Conservation (phyloP, 2,888 invertebrate species). For the Anoplius nigerrimus region DNA sequence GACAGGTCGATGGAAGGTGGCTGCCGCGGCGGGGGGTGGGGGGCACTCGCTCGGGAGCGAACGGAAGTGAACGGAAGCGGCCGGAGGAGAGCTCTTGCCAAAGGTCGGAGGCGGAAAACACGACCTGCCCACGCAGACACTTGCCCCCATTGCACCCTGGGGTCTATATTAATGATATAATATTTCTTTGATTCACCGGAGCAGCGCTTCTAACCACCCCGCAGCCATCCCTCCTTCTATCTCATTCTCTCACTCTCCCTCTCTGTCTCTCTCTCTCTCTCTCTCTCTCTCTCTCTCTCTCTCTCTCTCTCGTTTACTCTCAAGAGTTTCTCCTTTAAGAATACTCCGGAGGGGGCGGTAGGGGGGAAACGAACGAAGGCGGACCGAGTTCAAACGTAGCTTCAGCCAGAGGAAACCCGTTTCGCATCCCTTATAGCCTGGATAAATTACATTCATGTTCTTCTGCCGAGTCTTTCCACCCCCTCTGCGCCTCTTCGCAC, state of each 20-base stretch:
- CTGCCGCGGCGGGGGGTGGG: too few relatives aligned
- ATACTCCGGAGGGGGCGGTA: slow-evolving; percentile 23
- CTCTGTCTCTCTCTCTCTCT: slow-evolving; percentile 10
- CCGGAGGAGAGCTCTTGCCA: slow-evolving; percentile 28
- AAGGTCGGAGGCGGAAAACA: slow-evolving; percentile 21
- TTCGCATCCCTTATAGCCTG: slow-evolving; percentile 64
- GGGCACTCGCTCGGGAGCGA: too few relatives aligned
- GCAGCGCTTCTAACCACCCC: slow-evolving; percentile 63
- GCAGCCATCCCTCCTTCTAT: slow-evolving; percentile 19
- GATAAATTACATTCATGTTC: slow-evolving; percentile 71
- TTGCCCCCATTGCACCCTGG: slow-evolving; percentile 61
- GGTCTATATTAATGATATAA: slow-evolving; percentile 70
- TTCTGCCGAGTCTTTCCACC: slow-evolving; percentile 24
- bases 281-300: slow-evolving; percentile 19
- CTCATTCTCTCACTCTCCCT: slow-evolving; percentile 7
- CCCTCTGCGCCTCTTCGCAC: slow-evolving; percentile 1
- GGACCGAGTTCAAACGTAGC: slow-evolving; percentile 65
- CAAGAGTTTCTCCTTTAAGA: slow-evolving; percentile 35
- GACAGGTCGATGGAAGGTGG: too few relatives aligned
- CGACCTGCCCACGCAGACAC: slow-evolving; percentile 36
- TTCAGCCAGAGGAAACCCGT: slow-evolving; percentile 54
- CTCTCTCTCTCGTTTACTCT: slow-evolving; percentile 15
- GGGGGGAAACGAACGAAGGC: slow-evolving; percentile 20
- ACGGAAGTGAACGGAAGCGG: slow-evolving; percentile 3
- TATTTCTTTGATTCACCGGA: slow-evolving; percentile 71